A percentile compares a stretch with the other conserved stretches of the same genome.
Evolutionary conservation across 2,888 invertebrate species (phyloP).

Genomic region (Sarcophaga subvicina): DNA sequence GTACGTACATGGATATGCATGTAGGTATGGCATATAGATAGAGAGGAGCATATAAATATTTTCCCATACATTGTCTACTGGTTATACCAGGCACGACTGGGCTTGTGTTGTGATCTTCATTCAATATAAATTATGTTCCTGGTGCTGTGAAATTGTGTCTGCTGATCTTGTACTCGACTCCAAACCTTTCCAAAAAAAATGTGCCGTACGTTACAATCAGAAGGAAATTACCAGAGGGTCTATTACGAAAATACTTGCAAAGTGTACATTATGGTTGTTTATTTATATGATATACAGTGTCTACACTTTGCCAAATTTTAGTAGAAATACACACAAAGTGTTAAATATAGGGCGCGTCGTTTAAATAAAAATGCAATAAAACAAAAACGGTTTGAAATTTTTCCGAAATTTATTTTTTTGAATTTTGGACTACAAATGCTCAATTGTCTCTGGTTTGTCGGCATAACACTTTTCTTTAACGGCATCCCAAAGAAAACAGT

Average conservation of each 20-base stretch:
- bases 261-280: slow-evolving; percentile 35
- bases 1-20: slow-evolving; percentile 16
- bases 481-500: no score
- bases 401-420: no score
- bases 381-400: no score
- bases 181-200: slow-evolving; percentile 32
- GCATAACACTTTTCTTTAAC: no score
- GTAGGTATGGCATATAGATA: no score
- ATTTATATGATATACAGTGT: background rate
- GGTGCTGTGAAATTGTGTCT: background rate
- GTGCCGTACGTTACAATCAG: background rate
- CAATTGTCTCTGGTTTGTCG: no score
- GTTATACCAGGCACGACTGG: slow-evolving; percentile 53
- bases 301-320: no score
- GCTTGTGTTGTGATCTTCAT: slow-evolving; percentile 51
- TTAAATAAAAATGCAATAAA: no score
- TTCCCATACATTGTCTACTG: slow-evolving; percentile 65
- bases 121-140: slow-evolving; percentile 34
- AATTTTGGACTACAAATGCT: no score
- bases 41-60: background rate
- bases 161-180: slow-evolving; percentile 24
- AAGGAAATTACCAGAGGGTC: background rate
- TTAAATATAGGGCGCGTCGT: no score
- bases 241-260: background rate
- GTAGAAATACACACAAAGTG: no score